Base-by-base conservation (phyloP, 2,797 vertebrate genomes). In the Pterois miles region DNA sequence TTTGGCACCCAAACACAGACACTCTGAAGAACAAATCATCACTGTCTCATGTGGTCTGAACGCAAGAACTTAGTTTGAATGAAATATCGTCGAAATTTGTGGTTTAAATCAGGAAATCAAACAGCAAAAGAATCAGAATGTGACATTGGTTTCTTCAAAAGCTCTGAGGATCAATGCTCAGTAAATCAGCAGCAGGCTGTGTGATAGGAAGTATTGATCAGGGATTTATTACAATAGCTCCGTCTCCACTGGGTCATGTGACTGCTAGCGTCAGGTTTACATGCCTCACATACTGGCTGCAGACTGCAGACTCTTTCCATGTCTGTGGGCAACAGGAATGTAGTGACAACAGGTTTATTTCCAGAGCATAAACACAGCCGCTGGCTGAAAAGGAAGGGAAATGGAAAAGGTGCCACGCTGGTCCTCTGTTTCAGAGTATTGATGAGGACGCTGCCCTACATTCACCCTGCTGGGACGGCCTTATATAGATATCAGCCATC, bases 361-460 rank as follows among this genome's bases (percentile, higher is more conserved):
- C 67, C 74, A 9, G 70, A 88, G 66, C 43, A 80, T 91, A 91
- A 93, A 91, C 89, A 92, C 3, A 62, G 70, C 57, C 6, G 33
- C 18, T 36, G 56, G 48, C 70, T 33, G 46, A 20, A 38, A 75
- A 70, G 27, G 86, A 78, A 73, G 74, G 90, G 71, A 88, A 86
- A 86, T 91, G 88, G 91, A 85, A 94, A 92, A 90, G 72, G 29
- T 78, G 52, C 13, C 69, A 52, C 3, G 2, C 23, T 74, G 34
- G 1, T 56, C 58, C 43, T 27, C 27, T 50, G 76, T 74, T 56
- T 38, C 38, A 1, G 38, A 93, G 91, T 93, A 93, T 91, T 94
- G 87, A 93, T 71, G 46, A 70, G 38, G 57, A 74, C 0, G 27
- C 54, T 46, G 54, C 43, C n/a, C 66, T 16, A 23, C 78, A 43